Conservation (phyloP, 2,888 invertebrate genomes). For the Chrysolina haemoptera region DNA sequence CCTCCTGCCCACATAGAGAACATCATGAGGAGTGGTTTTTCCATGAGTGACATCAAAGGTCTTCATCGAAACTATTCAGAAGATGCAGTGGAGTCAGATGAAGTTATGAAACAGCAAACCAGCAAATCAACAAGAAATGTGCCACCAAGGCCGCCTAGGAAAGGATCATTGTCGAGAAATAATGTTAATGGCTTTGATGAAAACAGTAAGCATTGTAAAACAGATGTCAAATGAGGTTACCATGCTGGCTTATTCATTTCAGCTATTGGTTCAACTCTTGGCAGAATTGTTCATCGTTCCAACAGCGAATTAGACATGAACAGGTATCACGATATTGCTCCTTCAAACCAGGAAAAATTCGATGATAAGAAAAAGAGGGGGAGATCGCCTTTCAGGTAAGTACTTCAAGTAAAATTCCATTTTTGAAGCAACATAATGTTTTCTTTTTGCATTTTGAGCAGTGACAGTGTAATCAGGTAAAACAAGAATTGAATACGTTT, state of each 20-base stretch:
- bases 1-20: slow-evolving; percentile 89
- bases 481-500: neutral
- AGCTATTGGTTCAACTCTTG: slow-evolving; percentile 58
- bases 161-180: slow-evolving; percentile 79
- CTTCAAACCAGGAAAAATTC: slow-evolving; percentile 59
- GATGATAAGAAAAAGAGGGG: slow-evolving; percentile 83
- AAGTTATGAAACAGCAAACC: slow-evolving; percentile 72
- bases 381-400: slow-evolving; percentile 90
- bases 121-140: slow-evolving; percentile 67
- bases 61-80: slow-evolving; percentile 88
- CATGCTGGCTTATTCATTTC: slow-evolving; percentile 23
- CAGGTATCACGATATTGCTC: slow-evolving; percentile 75
- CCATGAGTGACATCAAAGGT: slow-evolving; percentile 94
- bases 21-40: slow-evolving; percentile 91
- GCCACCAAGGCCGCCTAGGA: slow-evolving; percentile 83
- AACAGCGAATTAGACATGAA: slow-evolving; percentile 85
- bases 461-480: slow-evolving; percentile 49
- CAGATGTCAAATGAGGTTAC: slow-evolving; percentile 20
- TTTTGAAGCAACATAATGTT: slow-evolving; percentile 23
- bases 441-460: slow-evolving; percentile 45
- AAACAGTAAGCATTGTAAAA: slow-evolving; percentile 53
- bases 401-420: slow-evolving; percentile 32
- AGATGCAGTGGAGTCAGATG: slow-evolving; percentile 83
- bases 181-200: slow-evolving; percentile 63
- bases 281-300: slow-evolving; percentile 77